Conservation (phyloP, 2,888 invertebrate genomes). For the Scrobipalpa costella region DNA sequence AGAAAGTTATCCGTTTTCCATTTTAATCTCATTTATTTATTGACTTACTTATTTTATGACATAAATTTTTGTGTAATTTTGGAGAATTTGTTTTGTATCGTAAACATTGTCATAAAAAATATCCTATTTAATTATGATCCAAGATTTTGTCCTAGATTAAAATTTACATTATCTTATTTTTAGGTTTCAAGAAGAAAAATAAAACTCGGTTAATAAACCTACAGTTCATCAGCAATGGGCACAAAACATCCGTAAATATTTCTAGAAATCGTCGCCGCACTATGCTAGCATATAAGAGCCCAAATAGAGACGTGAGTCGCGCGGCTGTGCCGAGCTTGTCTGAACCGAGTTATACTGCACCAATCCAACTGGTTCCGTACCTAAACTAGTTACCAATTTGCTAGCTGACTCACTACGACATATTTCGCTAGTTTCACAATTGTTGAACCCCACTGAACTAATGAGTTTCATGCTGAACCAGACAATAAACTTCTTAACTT, state of each 20-base stretch:
- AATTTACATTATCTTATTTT: not conserved
- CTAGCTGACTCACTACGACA: conserved; percentile 30
- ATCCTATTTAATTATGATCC: no score
- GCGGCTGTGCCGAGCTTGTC: conserved; percentile 36
- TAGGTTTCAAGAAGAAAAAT: no score
- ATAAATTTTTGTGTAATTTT: no score
- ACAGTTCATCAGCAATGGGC: not conserved
- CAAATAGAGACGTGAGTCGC: conserved; percentile 40
- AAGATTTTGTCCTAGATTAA: not conserved
- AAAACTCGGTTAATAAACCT: no score
- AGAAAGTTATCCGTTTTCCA: no score
- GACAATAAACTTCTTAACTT: not conserved
- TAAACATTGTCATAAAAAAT: no score
- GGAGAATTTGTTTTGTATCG: no score
- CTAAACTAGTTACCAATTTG: conserved; percentile 44
- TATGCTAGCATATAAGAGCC: not conserved
- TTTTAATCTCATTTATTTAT: no score
- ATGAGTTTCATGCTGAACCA: conserved; percentile 5
- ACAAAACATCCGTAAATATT: not conserved
- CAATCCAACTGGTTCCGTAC: conserved; percentile 46
- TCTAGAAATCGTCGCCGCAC: not conserved
- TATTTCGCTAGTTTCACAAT: conserved; percentile 19
- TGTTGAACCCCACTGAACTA: conserved; percentile 10
- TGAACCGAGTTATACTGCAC: conserved; percentile 38
- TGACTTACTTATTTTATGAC: no score